Base-by-base conservation (phyloP, 2,113 vertebrate species). In the Brachionichthys hirsutus region DNA sequence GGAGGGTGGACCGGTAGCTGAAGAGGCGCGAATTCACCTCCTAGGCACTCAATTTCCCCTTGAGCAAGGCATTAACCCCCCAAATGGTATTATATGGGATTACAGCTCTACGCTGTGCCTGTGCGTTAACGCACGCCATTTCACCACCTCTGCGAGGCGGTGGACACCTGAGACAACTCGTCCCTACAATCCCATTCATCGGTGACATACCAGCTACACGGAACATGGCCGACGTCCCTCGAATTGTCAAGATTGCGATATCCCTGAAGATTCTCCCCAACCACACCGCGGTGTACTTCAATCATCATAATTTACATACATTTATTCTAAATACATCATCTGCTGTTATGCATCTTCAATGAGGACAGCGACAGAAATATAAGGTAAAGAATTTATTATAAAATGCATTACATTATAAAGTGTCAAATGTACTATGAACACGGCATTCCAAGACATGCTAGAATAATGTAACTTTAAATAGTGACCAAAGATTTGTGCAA, bases 191-290 rank as follows among this genome's bases (percentile, higher is more conserved):
- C 48, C 51, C 12, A 0, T 17, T 40, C 19, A 43, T 22, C 38
- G 18, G 73, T 38, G 24, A 20, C 8, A 12, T 4, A 43, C 12
- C n/a, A n/a, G 45, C 48, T 53, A 2, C 65, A 67, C 65, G 73
- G 74, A 56, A 82, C 74, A 98, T 96, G 96, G 92, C 92, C 48
- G 93, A 94, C 85, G 88, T 95, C 18, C 95, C 94, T 1, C 91
- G 90, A 50, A 66, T 95, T 54, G 91, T 98, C 60, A 94, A 92
- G 82, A 94, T 98, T 70, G 93, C 90, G 51, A 92, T 98, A 73
- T 91, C 96, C 2, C 71, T 98, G 68, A 95, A 93, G 75, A 98
- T 97, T 89, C 94, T 96, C 54, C 96, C 97, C 54, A 94, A 94
- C 78, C 94, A 97, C 75, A 93, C 92, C 7, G 91, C 95, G 4